These are phyloP conservation scores for Hippocampus kuda DNA, from an alignment of 2,797 vertebrate species.

Conservation along the genomic window DNA sequence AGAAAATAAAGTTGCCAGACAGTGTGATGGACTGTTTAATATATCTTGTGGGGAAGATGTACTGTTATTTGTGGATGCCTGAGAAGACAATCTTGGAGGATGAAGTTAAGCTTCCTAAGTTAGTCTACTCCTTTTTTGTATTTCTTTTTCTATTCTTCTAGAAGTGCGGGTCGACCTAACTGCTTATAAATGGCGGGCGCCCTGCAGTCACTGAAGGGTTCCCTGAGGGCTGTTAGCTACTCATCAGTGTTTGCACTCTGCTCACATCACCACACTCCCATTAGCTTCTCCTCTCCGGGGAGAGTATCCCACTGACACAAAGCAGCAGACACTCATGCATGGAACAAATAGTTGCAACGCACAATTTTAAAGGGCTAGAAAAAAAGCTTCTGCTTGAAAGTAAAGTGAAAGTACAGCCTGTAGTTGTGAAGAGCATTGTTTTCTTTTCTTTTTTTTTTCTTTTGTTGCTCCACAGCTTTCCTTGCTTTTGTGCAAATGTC, in stretches of 20 bases:
- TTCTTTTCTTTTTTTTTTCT: background rate
- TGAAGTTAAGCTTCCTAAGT: background rate
- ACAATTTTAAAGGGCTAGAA: constrained; percentile 10
- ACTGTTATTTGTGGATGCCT: constrained; percentile 1
- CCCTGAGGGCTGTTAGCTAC: constrained; percentile 22
- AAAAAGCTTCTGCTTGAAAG: background rate
- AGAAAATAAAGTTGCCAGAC: background rate
- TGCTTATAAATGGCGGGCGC: constrained; percentile 8
- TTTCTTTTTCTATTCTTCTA: background rate
- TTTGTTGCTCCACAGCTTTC: background rate
- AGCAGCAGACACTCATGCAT: background rate
- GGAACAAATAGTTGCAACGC: background rate
- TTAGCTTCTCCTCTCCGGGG: constrained; percentile 17
- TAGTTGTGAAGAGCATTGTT: background rate
- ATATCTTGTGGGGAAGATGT: constrained; percentile 1
- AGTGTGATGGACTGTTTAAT: constrained; percentile 3
- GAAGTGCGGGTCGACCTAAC: background rate
- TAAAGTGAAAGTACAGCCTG: background rate
- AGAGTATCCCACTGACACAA: constrained; percentile 22
- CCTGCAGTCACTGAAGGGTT: constrained; percentile 13
- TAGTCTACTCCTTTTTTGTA: background rate
- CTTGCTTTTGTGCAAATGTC: background rate
- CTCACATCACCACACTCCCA: constrained; percentile 26
- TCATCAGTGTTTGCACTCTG: constrained; percentile 26
- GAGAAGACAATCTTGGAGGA: background rate